A percentile compares a stretch with the other conserved stretches of the same genome.
Evolutionary conservation across 1,140 invertebrate species (phyloP).

Genomic region (Leptonema lineaticorne): DNA sequence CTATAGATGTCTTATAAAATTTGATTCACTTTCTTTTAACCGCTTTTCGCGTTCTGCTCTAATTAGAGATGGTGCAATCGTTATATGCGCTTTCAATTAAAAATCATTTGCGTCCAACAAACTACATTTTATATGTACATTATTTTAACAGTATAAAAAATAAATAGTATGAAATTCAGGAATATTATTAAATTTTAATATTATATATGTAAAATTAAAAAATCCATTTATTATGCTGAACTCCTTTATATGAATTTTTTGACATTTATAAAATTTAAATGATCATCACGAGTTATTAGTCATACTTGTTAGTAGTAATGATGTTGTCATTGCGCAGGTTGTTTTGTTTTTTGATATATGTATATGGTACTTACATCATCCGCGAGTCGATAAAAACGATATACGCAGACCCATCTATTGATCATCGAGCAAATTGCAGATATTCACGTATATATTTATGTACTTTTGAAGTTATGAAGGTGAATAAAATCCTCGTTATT

Average conservation of each 20-base stretch:
- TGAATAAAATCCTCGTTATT: background rate
- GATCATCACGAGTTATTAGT: background rate
- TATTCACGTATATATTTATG: background rate
- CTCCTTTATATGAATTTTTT: too few relatives aligned
- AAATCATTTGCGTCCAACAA: background rate
- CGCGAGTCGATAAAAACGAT: background rate
- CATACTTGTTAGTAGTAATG: background rate
- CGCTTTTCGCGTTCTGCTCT: too few relatives aligned
- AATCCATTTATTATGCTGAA: too few relatives aligned
- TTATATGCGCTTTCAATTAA: background rate
- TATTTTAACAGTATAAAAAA: background rate
- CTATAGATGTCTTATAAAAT: constrained; percentile 1
- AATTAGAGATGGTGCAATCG: too few relatives aligned
- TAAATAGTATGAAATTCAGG: background rate
- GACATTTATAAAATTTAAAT: background rate
- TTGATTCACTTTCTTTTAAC: background rate
- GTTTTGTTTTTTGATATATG: background rate
- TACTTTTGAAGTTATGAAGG: background rate
- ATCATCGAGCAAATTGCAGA: background rate
- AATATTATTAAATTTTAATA: background rate
- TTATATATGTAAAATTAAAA: background rate
- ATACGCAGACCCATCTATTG: background rate
- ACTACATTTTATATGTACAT: background rate
- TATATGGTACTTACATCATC: background rate
- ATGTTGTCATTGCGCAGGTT: background rate